Base-by-base conservation (phyloP, 2,113 vertebrate species). In the Poeciliopsis retropinna region DNA sequence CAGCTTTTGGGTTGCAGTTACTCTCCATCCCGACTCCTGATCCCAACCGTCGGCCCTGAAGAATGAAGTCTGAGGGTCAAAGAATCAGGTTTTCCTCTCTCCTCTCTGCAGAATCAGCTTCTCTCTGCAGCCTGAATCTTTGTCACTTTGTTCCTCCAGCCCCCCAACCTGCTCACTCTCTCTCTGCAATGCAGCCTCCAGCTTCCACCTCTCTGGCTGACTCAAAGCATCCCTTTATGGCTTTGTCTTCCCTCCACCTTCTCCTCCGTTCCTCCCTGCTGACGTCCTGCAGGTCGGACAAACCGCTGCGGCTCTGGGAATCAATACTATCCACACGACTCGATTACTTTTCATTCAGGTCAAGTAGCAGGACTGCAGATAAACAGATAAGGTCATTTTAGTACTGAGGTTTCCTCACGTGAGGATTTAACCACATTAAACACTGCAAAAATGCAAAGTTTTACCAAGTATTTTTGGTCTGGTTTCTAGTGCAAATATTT, bases 181-280 rank as follows among this genome's bases (percentile, higher is more conserved):
- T 83, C 86, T 87, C 92, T 83, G 87, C 92, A 92, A 81, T 87
- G 91, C 72, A 80, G 87, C 83, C 92, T 83, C 70, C 88, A 85
- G 67, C 80, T 75, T 61, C 29, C 88, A 75, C 89, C 81, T 80
- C 75, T 76, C 76, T 1, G 64, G 63, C 78, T 70, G 70, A 77
- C 82, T 95, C 89, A 95, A 94, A 93, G 93, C 93, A 91, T 91
- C 92, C 92, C 92, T 92, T 94, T 93, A 94, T 94, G 78, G 79
- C 66, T 66, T 91, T 94, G 91, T 91, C 90, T 88, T 84, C 80
- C 86, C 76, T 47, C 66, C 83, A 72, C 87, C 76, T 76, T 31
- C 51, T 9, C 31, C 44, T 27, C 77, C 71, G 68, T 81, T 62
- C 63, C 44, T 47, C 44, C 44, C 82, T 63, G 84, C 91, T 85